Conservation (phyloP, 2,888 invertebrate species). For the Eupsilia transversa region DNA sequence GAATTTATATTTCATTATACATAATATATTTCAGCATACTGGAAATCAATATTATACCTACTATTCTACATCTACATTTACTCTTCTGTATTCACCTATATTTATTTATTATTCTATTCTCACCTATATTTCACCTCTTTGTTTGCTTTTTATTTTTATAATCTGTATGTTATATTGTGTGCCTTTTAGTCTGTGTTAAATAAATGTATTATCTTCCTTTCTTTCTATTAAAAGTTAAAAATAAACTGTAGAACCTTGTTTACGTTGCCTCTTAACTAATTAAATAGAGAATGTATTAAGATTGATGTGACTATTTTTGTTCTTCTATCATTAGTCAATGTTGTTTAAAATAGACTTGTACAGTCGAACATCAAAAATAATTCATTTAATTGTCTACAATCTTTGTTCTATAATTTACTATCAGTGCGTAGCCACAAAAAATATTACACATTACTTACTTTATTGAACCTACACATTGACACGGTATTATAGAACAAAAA, state of each 20-base stretch:
- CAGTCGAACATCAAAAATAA: neutral
- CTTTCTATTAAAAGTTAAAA: too few relatives aligned
- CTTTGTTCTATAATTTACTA: neutral
- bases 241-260: conserved; percentile 3
- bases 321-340: neutral
- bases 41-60: neutral
- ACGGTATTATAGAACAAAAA: neutral
- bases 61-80: too few relatives aligned
- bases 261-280: conserved; percentile 4
- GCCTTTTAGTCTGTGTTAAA: too few relatives aligned
- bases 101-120: too few relatives aligned
- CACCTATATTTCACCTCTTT: too few relatives aligned
- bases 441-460: neutral
- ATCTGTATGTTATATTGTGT: too few relatives aligned
- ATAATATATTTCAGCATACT: neutral
- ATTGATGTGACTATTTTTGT: conserved; percentile 35
- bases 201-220: too few relatives aligned
- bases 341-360: conserved; percentile 5
- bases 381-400: neutral
- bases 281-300: conserved; percentile 15
- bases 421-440: neutral
- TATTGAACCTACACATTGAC: neutral
- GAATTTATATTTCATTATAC: too few relatives aligned
- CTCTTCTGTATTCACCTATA: too few relatives aligned
- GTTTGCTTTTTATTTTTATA: too few relatives aligned